Base-by-base conservation (phyloP, 2,797 vertebrate species). In the Pseudochaenichthys georgianus region DNA sequence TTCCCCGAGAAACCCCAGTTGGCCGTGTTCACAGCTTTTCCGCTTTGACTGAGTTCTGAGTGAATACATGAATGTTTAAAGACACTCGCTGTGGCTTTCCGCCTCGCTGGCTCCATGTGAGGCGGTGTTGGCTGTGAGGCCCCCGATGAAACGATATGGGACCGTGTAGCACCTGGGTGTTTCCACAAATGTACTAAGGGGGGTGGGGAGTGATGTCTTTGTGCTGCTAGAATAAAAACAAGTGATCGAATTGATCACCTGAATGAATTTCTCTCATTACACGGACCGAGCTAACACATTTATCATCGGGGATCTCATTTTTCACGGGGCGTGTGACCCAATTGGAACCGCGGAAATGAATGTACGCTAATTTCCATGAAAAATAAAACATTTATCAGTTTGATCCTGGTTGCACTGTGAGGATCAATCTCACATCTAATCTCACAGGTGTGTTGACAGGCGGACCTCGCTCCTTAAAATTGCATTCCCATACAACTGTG, bases 21-120 rank as follows among this genome's bases (percentile, higher is more conserved):
- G 85, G 83, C 87, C 64, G 80, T 64, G 80, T 84, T 88, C 86
- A 61, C 71, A 77, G 88, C 67, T 67, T 86, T 85, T 71, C 70
- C 87, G 77, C 85, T 90, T 91, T 87, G 85, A 89, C 74, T 21
- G 81, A 86, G 86, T 89, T 93, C 91, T 90, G 79, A 91, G 78
- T 73, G 91, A 93, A 93, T 93, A 87, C 86, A 94, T 94, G 88
- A 92, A 93, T 92, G 78, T 57, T 81, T 72, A 92, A 88, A 84
- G 73, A 83, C 53, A 16, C 69, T 71, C 21, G 53, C 78, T 65
- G 78, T 15, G 57, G 67, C 61, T 75, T 53, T 43, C 43, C 1
- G 19, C 73, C 78, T 54, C 42, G 64, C 70, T 58, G 41, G 77
- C 68, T 78, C 48, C 50, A 60, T 81, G 75, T 80, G 85, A 80